Base-by-base conservation (phyloP, 2,888 invertebrate genomes). In the Coecobrya sp. region DNA sequence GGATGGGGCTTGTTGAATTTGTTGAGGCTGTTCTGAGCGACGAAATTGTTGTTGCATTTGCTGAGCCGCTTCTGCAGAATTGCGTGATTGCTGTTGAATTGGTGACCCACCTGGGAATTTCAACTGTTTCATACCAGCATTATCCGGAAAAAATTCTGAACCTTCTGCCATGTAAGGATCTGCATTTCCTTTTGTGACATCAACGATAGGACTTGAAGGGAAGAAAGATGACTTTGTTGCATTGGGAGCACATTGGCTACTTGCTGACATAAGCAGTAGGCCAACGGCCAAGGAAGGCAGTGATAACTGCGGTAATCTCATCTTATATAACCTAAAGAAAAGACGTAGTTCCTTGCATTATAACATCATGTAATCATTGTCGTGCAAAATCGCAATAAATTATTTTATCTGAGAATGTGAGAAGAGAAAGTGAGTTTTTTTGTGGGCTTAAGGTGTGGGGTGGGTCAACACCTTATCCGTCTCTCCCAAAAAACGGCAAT, bases 1-100 rank as follows among this genome's bases (percentile, higher is more conserved):
- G 98, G 84, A 87, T 27, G 81, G 25, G 30, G 81, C 25, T 55
- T 73, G 76, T 25, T 92, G 92, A 19, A 79, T 30, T 52, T 87
- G 88, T 65, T 90, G 81, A 5, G 45, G 62, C 7, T 55, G 68
- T 68, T n/a, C 49, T 3, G 49, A 42, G 16, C 36, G 88, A n/a
- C 84, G 49, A 16, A 42, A 55, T 8, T 81, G 52, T n/a, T 25
- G 45, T n/a, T 87, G 81, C 62, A 76, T 27, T 42, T 84, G 52
- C 11, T 73, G 11, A 42, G 68, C 81, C n/a, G 85, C 81, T 81
- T 86, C 92, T 8, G 86, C 62, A 25, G 93, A 91, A 27, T 89
- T 89, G 42, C 70, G 89, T 62, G 89, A 86, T 62, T 70, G 81
- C 65, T 89, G 81, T 13, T 42, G 27, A n/a, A 19, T 13, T 36